Evolutionary conservation across 1,140 invertebrate genomes (phyloP).

Genomic region (Zaprionus africanus): DNA sequence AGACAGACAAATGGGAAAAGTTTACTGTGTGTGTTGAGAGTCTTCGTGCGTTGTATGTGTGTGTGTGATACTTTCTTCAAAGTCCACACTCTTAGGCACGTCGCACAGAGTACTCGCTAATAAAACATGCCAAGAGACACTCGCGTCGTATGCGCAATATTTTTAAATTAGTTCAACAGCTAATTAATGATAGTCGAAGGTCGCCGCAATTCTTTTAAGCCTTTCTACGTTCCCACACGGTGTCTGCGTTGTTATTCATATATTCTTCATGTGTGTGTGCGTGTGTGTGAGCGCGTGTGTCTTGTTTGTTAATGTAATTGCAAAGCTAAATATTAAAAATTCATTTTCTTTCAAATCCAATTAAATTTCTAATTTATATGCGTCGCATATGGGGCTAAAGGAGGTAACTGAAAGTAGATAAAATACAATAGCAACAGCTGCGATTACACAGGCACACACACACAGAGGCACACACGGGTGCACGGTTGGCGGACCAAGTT

Average conservation of each 20-base stretch:
- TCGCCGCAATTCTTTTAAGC: slow-evolving; percentile 4
- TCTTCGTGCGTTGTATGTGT: neutral
- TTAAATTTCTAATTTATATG: slow-evolving; percentile 80
- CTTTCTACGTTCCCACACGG: neutral
- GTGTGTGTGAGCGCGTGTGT: slow-evolving; percentile 10
- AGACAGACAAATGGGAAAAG: neutral
- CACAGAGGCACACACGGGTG: neutral
- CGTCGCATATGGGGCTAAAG: slow-evolving; percentile 40
- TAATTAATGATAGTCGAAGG: slow-evolving; percentile 49
- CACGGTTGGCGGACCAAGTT: slow-evolving; percentile 16
- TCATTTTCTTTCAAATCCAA: slow-evolving; percentile 75
- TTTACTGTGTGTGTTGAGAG: neutral
- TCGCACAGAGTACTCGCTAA: slow-evolving; percentile 5
- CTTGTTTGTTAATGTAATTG: slow-evolving; percentile 66
- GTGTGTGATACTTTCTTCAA: neutral
- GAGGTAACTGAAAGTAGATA: slow-evolving; percentile 22
- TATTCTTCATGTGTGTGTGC: slow-evolving; percentile 12
- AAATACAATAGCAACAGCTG: slow-evolving; percentile 41
- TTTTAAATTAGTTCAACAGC: slow-evolving; percentile 41
- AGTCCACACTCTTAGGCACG: neutral
- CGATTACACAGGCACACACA: slow-evolving; percentile 21
- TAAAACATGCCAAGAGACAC: slow-evolving; percentile 7
- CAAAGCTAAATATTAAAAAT: slow-evolving; percentile 67
- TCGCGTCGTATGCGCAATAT: slow-evolving; percentile 39
- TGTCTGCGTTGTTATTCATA: slow-evolving; percentile 49